These are phyloP conservation scores for Oreotragus oreotragus DNA, from an alignment of 2,113 vertebrate species.

Conservation along the genomic window DNA sequence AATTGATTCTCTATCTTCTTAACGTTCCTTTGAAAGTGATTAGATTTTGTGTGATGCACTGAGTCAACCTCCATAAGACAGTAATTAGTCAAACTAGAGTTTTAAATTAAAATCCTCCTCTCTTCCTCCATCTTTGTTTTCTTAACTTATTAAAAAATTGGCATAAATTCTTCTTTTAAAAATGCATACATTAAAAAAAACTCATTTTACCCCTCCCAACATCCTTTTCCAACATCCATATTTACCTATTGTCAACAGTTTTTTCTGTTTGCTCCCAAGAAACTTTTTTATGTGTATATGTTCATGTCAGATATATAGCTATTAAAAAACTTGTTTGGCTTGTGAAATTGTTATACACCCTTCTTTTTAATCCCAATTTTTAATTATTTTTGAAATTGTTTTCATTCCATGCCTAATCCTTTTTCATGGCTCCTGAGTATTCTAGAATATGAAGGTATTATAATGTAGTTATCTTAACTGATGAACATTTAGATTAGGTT, in stretches of 20 bases:
- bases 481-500: not conserved
- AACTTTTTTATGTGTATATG: not conserved
- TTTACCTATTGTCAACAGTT: not conserved
- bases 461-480: not conserved
- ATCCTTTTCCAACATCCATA: not conserved
- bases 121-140: not conserved
- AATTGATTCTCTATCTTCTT: not conserved
- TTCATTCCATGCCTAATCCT: not conserved
- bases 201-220: not conserved
- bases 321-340: not conserved
- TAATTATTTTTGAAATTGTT: constrained; percentile 13
- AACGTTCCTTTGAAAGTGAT: not conserved
- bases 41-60: not conserved
- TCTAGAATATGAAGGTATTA: not conserved
- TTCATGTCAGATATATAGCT: not conserved
- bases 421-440: not conserved
- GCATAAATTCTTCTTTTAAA: not conserved
- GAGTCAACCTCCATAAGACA: not conserved
- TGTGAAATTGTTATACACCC: not conserved
- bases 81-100: not conserved
- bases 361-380: not conserved
- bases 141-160: not conserved
- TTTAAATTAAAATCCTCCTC: not conserved
- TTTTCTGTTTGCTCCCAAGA: not conserved
- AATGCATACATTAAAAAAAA: not conserved